These are phyloP conservation scores for Chironomus riparius DNA, from an alignment of 2,888 invertebrate genomes.

Conservation along the genomic window DNA sequence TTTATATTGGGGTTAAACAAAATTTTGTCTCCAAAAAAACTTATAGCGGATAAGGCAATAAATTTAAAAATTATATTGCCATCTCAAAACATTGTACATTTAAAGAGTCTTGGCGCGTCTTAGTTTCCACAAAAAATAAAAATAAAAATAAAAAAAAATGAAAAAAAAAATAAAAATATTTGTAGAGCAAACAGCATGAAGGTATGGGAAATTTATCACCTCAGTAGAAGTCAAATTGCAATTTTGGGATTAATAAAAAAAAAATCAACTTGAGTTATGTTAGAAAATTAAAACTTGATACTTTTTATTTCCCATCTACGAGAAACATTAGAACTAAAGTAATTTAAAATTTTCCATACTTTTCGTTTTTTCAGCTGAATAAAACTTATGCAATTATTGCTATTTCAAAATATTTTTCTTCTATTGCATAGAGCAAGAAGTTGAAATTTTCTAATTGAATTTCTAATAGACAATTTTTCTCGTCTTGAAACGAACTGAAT, in stretches of 20 bases:
- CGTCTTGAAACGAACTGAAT: neutral
- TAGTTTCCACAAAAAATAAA: too few relatives aligned
- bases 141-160: neutral
- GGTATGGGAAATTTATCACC: slow-evolving; percentile 1
- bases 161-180: neutral
- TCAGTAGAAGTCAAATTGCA: slow-evolving; percentile 12
- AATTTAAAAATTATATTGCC: neutral
- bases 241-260: slow-evolving; percentile 21
- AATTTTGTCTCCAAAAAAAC: slow-evolving; percentile 4
- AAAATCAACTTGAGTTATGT: neutral
- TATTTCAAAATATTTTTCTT: neutral
- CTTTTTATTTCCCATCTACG: neutral
- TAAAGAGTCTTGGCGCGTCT: neutral
- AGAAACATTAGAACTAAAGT: neutral
- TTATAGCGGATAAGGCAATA: neutral
- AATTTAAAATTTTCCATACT: too few relatives aligned
- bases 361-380: too few relatives aligned
- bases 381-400: neutral
- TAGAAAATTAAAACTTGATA: slow-evolving; percentile 1
- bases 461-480: neutral
- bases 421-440: neutral
- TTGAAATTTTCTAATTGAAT: neutral
- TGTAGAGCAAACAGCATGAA: neutral
- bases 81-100: neutral
- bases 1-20: neutral